These are phyloP conservation scores for Holocentrus rufus DNA, from an alignment of 2,797 vertebrate species.

Conservation along the genomic window DNA sequence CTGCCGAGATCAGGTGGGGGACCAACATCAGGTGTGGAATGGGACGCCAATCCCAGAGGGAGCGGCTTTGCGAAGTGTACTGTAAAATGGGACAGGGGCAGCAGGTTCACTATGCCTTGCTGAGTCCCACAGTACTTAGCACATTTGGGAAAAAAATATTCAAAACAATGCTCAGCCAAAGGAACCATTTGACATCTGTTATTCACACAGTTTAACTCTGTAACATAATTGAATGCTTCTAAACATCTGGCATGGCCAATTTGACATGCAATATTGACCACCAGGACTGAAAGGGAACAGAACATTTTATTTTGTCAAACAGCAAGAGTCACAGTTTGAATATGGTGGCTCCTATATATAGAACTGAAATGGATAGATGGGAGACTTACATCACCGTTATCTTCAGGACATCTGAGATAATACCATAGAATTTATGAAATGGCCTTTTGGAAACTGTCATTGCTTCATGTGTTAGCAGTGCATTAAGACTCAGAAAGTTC, in stretches of 20 bases:
- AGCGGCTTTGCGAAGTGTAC: constrained; percentile 59
- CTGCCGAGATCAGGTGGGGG: constrained; percentile 63
- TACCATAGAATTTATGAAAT: neutral
- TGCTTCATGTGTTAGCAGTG: too few relatives aligned
- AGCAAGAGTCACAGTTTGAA: neutral
- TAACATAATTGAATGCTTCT: constrained; percentile 58
- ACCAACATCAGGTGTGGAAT: constrained; percentile 73
- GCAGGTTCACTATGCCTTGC: constrained; percentile 65
- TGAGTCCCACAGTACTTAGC: constrained; percentile 49
- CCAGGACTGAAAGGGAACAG: constrained; percentile 50
- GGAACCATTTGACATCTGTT: constrained; percentile 67
- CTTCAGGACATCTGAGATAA: neutral
- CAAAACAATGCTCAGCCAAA: constrained; percentile 46
- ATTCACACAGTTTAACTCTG: constrained; percentile 53
- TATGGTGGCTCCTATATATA: neutral
- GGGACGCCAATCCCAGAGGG: constrained; percentile 62
- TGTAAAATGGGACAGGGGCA: constrained; percentile 63
- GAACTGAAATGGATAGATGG: neutral
- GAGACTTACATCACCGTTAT: too few relatives aligned
- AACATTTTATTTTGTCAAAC: constrained; percentile 48
- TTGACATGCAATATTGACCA: constrained; percentile 66
- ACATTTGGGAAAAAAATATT: constrained; percentile 29
- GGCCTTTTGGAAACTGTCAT: too few relatives aligned
- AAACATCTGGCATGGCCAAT: constrained; percentile 74
- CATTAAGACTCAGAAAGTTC: neutral